phyloP scores from a whole-genome alignment of 2,113 vertebrate genomes.

The Mionectes macconnelli region DNA sequence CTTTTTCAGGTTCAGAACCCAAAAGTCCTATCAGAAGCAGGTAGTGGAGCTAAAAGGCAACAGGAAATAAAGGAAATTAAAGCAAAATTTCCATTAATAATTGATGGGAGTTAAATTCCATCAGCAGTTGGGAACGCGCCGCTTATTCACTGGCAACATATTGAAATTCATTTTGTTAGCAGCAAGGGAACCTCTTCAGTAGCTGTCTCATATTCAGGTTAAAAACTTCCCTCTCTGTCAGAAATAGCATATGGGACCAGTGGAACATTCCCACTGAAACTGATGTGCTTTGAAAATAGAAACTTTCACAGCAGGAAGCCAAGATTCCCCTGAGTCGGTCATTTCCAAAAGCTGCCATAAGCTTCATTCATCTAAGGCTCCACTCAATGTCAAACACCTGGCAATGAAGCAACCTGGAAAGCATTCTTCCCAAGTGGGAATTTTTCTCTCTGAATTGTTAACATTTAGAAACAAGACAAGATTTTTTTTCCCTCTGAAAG shows the following conservation, averaged over 20 bases:
- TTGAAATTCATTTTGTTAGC: conserved; percentile 75
- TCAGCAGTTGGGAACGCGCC: conserved; percentile 53
- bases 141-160: conserved; percentile 65
- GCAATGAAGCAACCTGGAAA: conserved; percentile 81
- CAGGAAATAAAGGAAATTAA: conserved; percentile 51
- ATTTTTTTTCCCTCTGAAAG: conserved; percentile 70
- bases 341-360: conserved; percentile 83
- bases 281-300: conserved; percentile 87
- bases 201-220: conserved; percentile 69
- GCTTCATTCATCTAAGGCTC: conserved; percentile 83
- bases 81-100: conserved; percentile 73
- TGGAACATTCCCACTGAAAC: conserved; percentile 79
- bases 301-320: conserved; percentile 87
- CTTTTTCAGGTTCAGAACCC: conserved; percentile 57
- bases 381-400: conserved; percentile 88
- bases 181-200: conserved; percentile 71
- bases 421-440: conserved; percentile 73
- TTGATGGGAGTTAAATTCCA: conserved; percentile 65
- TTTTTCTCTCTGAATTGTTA: conserved; percentile 73
- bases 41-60: conserved; percentile 46
- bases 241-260: conserved; percentile 78
- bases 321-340: conserved; percentile 77
- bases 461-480: conserved; percentile 74
- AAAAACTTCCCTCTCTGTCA: conserved; percentile 72
- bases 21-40: conserved; percentile 41